Base-by-base conservation (phyloP, 2,888 invertebrate species). In the Dusona sp. region DNA sequence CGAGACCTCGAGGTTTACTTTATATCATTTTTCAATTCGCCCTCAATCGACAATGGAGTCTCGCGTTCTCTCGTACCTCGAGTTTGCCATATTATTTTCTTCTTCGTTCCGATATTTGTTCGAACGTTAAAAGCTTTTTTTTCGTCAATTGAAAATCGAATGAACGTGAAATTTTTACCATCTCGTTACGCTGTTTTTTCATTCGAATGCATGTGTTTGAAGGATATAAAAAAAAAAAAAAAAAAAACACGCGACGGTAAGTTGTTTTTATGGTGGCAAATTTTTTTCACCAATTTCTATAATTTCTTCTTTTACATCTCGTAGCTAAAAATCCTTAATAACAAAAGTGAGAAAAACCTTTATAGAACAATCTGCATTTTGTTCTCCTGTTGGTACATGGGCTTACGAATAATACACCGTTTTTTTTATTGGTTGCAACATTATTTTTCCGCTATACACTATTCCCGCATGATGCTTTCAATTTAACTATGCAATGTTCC, bases 391-490 rank as follows among this genome's bases (percentile, higher is more conserved):
- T 48, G 4, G 1, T 19, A n/a, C 19, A 7, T n/a, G n/a, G 48
- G 3, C 7, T 48, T 48, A 48, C 45, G 16, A 51, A 19, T 64
- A 6, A 51, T 13, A 13, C 4, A 64, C 16, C 22, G 19, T 11
- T 73, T 51, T 33, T n/a, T 42, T 36, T 9, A 51, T 19, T 29
- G 22, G 74, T 54, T 29, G 68, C 33, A 25, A 72, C 72, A 67
- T 54, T 22, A 22, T 13, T 82, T 73, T 42, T 7, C 33, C 33
- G 48, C 70, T 22, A n/a, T 70, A 72, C 80, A 61, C 38, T 25
- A 75, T 80, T 81, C 91, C 89, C 87, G 92, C 92, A 92, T 91
- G 92, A 86, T 78, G 92, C 92, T 92, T 91, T 48, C 4, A 36
- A 88, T 48, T 36, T 89, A 88, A 88, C 80, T 88, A 74, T 74